Evolutionary conservation across 1,140 invertebrate genomes (phyloP).

Genomic region (Wasmannia auropunctata): DNA sequence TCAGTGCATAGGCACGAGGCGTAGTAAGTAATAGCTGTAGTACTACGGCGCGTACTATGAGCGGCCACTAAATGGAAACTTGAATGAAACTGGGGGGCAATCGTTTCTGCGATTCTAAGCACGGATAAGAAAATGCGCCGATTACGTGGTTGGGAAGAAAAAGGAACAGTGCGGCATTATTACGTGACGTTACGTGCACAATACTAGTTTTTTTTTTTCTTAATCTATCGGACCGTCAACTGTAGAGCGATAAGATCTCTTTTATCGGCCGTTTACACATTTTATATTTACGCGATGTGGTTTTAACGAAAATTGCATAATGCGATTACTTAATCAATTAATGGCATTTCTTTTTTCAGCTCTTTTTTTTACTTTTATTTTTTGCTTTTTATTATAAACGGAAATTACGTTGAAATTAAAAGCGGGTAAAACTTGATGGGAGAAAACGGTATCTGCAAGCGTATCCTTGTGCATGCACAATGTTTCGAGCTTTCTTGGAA

Average conservation of each 20-base stretch:
- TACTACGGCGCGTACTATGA: conserved; percentile 69
- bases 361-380: background rate
- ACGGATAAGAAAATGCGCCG: conserved; percentile 73
- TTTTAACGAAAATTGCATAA: background rate
- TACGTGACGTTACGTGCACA: conserved; percentile 64
- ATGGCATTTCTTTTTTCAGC: background rate
- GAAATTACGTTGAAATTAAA: conserved; percentile 7
- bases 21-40: conserved; percentile 74
- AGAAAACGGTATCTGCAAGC: background rate
- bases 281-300: background rate
- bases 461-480: background rate
- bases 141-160: conserved; percentile 64
- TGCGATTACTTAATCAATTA: background rate
- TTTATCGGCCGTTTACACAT: background rate
- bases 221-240: conserved; percentile 55
- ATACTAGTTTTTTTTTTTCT: conserved; percentile 56
- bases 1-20: conserved; percentile 69
- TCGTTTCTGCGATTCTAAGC: conserved; percentile 74
- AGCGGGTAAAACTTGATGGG: background rate
- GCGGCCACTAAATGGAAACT: conserved; percentile 73
- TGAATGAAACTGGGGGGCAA: conserved; percentile 73
- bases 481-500: conserved; percentile 9
- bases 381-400: background rate
- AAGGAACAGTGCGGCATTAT: conserved; percentile 55
- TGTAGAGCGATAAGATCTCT: conserved; percentile 54